phyloP scores from a whole-genome alignment of 53 echinoderm and acorn worm genomes.

The Arbacia lixula region DNA sequence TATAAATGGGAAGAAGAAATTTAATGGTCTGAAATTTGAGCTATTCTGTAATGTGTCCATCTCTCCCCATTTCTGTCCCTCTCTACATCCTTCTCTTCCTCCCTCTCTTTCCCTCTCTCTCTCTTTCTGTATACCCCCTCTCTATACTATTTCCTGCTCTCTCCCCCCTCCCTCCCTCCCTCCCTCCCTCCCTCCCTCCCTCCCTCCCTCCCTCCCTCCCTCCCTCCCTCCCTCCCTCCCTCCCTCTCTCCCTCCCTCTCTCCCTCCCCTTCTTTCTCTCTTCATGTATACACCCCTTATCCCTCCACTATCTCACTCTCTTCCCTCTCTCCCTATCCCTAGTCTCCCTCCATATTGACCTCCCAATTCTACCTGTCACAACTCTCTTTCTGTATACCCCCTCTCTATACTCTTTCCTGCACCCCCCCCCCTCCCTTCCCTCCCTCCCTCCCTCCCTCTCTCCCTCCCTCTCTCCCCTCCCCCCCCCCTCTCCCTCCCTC shows the following conservation, averaged over 20 bases:
- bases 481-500: not conserved
- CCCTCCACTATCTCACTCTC: not conserved
- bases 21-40: too few species aligned
- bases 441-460: not conserved
- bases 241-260: not conserved
- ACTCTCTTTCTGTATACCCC: not conserved
- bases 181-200: not conserved
- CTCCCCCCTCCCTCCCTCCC: not conserved
- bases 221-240: not conserved
- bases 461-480: not conserved
- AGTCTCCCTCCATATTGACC: not conserved
- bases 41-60: not conserved
- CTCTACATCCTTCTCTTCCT: too few species aligned
- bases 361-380: constrained; percentile 8
- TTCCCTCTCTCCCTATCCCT: too few species aligned
- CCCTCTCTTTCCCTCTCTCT: not conserved
- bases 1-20: too few species aligned
- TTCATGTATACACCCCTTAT: too few species aligned
- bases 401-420: not conserved
- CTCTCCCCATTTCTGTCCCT: not conserved
- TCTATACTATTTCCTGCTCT: not conserved
- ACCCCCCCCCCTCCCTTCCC: not conserved
- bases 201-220: not conserved
- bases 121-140: not conserved
- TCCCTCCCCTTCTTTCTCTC: not conserved